Conservation (phyloP, 2,888 invertebrate species). For the Parnassius smintheus region DNA sequence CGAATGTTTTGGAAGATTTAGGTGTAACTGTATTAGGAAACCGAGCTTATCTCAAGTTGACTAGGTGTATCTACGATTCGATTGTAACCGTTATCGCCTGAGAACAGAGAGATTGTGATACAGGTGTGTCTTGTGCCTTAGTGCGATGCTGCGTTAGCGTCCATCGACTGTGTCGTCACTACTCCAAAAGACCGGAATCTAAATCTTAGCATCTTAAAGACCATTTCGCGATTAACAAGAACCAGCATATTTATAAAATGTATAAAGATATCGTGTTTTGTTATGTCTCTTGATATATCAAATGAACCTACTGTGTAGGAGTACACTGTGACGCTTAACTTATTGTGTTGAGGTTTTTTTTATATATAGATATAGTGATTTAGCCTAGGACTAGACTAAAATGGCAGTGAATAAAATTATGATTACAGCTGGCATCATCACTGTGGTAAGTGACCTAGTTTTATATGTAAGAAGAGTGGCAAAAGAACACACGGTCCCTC, state of each 20-base stretch:
- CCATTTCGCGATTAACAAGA: no score
- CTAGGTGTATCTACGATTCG: neutral
- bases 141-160: constrained; percentile 27
- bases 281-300: neutral
- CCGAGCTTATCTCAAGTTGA: constrained; percentile 2
- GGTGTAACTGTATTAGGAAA: neutral
- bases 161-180: neutral
- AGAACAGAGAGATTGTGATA: constrained; percentile 30
- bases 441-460: constrained; percentile 25
- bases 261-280: no score
- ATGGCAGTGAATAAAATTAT: constrained; percentile 28
- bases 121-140: constrained; percentile 1
- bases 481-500: no score
- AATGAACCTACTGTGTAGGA: neutral
- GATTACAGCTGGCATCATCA: constrained; percentile 26
- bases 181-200: neutral
- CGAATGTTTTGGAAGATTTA: neutral
- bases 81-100: constrained; percentile 24
- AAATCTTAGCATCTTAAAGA: neutral
- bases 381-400: constrained; percentile 1
- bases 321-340: neutral
- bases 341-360: no score
- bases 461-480: no score
- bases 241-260: neutral
- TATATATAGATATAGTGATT: no score